phyloP scores from a whole-genome alignment of 2,888 invertebrate genomes.

The Eristalinus aeneus region DNA sequence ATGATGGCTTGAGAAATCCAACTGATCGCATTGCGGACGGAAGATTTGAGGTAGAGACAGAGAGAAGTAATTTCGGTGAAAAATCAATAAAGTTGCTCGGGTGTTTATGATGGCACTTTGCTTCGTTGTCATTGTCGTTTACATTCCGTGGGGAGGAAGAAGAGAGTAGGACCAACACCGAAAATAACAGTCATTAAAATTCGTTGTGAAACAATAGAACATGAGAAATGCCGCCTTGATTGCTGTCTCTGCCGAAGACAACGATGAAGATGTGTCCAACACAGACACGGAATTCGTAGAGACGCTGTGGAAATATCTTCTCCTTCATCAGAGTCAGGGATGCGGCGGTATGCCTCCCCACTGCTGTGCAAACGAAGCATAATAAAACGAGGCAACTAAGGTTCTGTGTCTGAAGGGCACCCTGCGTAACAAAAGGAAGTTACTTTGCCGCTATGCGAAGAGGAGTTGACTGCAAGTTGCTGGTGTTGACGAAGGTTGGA shows the following conservation, averaged over 20 bases:
- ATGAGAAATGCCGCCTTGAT: background rate
- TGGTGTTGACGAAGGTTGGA: background rate
- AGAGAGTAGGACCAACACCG: background rate
- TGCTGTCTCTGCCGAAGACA: background rate
- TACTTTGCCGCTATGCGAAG: background rate
- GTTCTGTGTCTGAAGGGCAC: background rate
- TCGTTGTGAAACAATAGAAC: background rate
- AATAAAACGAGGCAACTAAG: background rate
- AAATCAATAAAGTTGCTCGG: background rate
- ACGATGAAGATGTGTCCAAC: background rate
- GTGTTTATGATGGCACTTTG: background rate
- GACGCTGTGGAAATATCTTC: background rate
- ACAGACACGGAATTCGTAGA: background rate
- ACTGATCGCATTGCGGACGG: too few relatives aligned
- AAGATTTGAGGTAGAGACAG: background rate
- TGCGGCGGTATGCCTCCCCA: background rate
- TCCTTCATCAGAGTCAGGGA: background rate
- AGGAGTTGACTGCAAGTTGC: background rate
- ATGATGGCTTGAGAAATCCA: background rate
- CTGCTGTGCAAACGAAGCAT: background rate
- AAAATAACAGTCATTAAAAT: background rate
- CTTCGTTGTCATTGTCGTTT: background rate
- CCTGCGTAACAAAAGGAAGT: background rate
- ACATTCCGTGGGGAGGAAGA: too few relatives aligned
- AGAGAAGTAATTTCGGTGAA: background rate